A percentile compares a stretch with the other conserved stretches of the same genome.
Conservation (phyloP, 2,113 vertebrate genomes). For the Datnioides undecimradiatus region DNA sequence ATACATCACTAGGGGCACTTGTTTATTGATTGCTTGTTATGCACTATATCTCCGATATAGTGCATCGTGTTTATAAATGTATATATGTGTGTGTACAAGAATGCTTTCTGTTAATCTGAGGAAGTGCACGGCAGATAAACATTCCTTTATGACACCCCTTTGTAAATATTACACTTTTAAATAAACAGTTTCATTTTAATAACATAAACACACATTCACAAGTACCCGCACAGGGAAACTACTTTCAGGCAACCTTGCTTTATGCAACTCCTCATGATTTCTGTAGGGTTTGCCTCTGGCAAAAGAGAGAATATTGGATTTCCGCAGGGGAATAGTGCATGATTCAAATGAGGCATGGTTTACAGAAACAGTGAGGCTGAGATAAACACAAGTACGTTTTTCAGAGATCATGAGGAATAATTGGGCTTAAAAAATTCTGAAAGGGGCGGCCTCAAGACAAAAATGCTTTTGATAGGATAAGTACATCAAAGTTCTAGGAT, state of each 20-base stretch:
- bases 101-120: neutral
- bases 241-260: slow-evolving; percentile 24
- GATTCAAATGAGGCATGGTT: slow-evolving; percentile 53
- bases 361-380: slow-evolving; percentile 53
- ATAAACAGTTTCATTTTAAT: slow-evolving; percentile 39
- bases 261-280: slow-evolving; percentile 39
- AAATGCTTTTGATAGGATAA: slow-evolving; percentile 75
- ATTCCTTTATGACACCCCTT: neutral
- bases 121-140: neutral
- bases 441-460: slow-evolving; percentile 71
- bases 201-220: slow-evolving; percentile 47
- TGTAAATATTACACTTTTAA: slow-evolving; percentile 24
- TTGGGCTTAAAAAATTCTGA: slow-evolving; percentile 66
- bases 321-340: slow-evolving; percentile 37
- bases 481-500: slow-evolving; percentile 76
- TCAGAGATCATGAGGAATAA: slow-evolving; percentile 74
- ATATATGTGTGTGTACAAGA: neutral
- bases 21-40: slow-evolving; percentile 6
- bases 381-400: slow-evolving; percentile 69
- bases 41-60: too few relatives aligned
- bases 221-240: slow-evolving; percentile 12
- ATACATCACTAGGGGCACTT: slow-evolving; percentile 24
- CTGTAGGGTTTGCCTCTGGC: slow-evolving; percentile 58
- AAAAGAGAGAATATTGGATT: slow-evolving; percentile 44
- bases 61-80: neutral